Conservation (phyloP, 2,113 vertebrate genomes). For the Herpetotheres cachinnans region DNA sequence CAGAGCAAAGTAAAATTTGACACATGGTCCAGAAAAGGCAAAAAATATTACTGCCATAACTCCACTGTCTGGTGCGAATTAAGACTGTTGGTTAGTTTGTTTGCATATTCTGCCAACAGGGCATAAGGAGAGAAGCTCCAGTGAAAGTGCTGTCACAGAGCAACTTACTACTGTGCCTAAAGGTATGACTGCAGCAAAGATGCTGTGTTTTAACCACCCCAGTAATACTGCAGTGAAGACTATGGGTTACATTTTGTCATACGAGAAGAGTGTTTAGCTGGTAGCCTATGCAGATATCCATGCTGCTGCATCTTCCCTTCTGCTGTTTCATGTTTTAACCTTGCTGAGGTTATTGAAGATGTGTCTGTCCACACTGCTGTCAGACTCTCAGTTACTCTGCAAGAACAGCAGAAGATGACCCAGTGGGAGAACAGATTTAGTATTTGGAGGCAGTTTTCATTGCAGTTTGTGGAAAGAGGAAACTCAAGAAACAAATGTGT, state of each 20-base stretch:
- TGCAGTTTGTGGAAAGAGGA: not conserved
- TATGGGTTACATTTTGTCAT: not conserved
- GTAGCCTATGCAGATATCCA: not conserved
- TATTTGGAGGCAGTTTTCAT: not conserved
- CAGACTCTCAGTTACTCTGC: not conserved
- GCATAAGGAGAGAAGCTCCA: not conserved
- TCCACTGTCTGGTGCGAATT: not conserved
- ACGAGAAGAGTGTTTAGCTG: not conserved
- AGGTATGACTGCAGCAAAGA: not conserved
- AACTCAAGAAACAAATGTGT: not conserved
- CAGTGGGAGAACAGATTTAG: not conserved
- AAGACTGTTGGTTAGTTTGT: not conserved
- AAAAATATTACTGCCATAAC: not conserved
- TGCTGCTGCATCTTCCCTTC: not conserved
- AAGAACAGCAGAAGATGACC: not conserved
- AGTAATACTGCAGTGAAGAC: not conserved
- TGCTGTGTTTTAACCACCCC: not conserved
- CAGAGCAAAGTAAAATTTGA: not conserved
- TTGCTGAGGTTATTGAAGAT: not conserved
- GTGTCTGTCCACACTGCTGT: not conserved
- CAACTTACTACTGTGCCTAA: not conserved
- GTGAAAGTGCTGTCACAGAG: not conserved
- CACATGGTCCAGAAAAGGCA: not conserved
- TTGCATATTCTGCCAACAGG: not conserved
- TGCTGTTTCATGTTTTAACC: not conserved